Evolutionary conservation across 2,797 vertebrate species (phyloP), one percentile per base, ranked within the genome.

Genomic region (Sibirionetta formosa): DNA sequence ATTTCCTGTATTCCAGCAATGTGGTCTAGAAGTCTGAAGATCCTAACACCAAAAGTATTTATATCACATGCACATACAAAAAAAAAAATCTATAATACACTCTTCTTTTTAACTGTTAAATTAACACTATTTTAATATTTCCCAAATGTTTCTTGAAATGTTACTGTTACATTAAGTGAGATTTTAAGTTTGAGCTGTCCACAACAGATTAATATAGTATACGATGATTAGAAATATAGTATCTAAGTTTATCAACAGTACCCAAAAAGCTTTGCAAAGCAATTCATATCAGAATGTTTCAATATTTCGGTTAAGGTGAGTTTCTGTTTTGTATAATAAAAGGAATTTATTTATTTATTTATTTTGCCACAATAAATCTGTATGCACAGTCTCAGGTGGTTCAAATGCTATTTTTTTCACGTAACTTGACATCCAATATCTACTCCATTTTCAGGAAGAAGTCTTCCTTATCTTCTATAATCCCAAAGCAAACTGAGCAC

Each of bases 401-500:
- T 87, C 46, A 82, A 90, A 56, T 44, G 83, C 5, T 42, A 57
- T 44, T 83, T 91, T 80, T 80, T 90, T 78, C 31, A 57, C 7
- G 11, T 69, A 58, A 63, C 46, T 82, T 76, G 72, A 79, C 22
- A 94, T 44, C 50, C 42, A 83, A 35, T 27, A 77, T 38, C 53
- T 79, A 72, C 58, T 94, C 29, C 22, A 48, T 60, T 90, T 84
- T 71, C 78, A 54, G 33, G 44, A 42, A 82, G 60, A 57, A 88
- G 20, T 23, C 17, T 64, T 95, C 26, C 63, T 86, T 94, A 94
- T 86, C 5, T 33, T 64, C 68, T 76, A 9, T 77, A 95, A 86
- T 70, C 83, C 80, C 77, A 91, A 57, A 63, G 65, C n/a, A 91
- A 90, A 94, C 44, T 72, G 31, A 88, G 51, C 18, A 64, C 23